Evolutionary conservation across 2,113 vertebrate species (phyloP).

Genomic region (Notarius quadriscutis): DNA sequence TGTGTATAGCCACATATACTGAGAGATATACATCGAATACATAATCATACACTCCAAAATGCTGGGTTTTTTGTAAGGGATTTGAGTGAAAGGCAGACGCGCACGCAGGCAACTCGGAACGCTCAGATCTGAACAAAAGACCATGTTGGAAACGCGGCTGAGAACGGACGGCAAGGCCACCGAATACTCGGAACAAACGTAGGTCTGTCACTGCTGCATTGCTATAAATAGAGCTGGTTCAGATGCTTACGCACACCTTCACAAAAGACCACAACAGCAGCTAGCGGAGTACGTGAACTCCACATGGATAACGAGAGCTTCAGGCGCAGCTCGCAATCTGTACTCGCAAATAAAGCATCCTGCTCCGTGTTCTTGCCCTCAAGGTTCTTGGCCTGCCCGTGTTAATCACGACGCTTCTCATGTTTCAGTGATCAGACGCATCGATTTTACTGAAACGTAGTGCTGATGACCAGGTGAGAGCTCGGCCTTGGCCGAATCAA

Average conservation of each 20-base stretch:
- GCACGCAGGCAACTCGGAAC: neutral
- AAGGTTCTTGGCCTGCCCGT: neutral
- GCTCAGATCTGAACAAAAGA: neutral
- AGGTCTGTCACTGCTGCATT: neutral
- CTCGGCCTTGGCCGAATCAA: neutral
- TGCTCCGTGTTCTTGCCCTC: neutral
- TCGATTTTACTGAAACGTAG: neutral
- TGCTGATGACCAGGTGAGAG: neutral
- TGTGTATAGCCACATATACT: neutral
- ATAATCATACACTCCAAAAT: neutral
- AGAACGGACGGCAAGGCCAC: slow-evolving; percentile 19
- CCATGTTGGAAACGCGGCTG: neutral
- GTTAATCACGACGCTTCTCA: neutral
- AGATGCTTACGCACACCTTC: slow-evolving; percentile 38
- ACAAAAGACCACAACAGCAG: slow-evolving; percentile 31
- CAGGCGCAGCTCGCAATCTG: neutral
- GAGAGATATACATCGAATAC: neutral
- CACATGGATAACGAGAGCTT: neutral
- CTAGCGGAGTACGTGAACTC: neutral
- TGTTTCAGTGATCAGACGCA: neutral
- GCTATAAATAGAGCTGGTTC: slow-evolving; percentile 44
- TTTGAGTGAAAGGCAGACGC: neutral
- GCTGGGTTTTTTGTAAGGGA: neutral
- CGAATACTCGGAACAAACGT: neutral
- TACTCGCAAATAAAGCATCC: neutral